These are phyloP conservation scores for Hyaena hyaena DNA, from an alignment of 2,113 vertebrate species.

Conservation along the genomic window DNA sequence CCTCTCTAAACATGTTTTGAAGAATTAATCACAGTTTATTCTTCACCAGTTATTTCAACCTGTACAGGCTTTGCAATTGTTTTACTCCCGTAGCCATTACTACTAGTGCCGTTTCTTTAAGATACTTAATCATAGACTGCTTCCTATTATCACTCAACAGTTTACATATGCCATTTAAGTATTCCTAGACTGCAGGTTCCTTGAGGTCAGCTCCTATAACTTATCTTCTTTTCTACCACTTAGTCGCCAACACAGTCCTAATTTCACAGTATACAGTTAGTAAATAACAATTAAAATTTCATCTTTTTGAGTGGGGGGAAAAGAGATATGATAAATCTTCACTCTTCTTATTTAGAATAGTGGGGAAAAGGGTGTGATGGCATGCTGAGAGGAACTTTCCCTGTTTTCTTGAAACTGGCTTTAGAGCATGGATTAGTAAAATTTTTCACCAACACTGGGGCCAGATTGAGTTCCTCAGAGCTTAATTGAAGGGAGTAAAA, in stretches of 20 bases:
- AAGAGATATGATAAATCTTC: neutral
- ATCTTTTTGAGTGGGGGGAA: neutral
- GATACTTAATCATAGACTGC: neutral
- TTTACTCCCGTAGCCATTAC: constrained; percentile 19
- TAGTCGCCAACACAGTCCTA: neutral
- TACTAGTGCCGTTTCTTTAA: neutral
- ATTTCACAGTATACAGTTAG: neutral
- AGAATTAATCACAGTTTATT: neutral
- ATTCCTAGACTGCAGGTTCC: neutral
- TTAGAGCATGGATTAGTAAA: neutral
- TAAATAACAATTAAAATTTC: neutral
- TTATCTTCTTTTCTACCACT: neutral
- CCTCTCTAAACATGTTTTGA: neutral
- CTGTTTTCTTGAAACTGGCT: neutral
- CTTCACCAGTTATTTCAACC: neutral
- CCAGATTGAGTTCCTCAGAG: neutral
- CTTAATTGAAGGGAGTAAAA: neutral
- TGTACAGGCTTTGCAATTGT: neutral
- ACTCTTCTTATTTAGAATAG: neutral
- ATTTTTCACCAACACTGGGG: neutral
- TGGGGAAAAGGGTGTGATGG: neutral
- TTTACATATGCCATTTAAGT: neutral
- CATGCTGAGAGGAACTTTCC: neutral
- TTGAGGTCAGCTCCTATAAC: neutral
- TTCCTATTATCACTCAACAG: neutral